Evolutionary conservation across 2,113 vertebrate species (phyloP), one percentile per base, ranked within the genome.

Genomic region (Apus apus): DNA sequence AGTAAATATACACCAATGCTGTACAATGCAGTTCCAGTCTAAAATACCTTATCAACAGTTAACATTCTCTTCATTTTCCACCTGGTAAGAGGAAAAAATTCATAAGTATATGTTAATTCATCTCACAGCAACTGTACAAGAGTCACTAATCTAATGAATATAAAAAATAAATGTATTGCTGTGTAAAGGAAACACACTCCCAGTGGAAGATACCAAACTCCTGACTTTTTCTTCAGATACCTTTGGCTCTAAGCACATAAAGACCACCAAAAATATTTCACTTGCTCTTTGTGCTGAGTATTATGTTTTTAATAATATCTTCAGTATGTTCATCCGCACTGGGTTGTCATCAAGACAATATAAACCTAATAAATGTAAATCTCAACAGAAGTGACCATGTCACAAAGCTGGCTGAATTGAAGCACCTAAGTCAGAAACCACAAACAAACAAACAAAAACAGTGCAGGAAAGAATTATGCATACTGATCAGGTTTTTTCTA

Each of bases 131-230:
- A 16, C 32, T 78, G 23, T 60, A 75, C 30, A 54, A 79, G 13
- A 38, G 5, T 25, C 20, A 56, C 45, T 81, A 90, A 80, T 67
- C 18, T 43, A 95, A 90, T 46, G 5, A 92, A 83, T 43, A 58
- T 15, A 74, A 92, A 57, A 87, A 89, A 86, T 71, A 75, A 29
- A 72, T 53, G 25, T 80, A 88, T 58, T 92, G 13, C n/a, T 80
- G 6, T 40, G 13, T 34, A 45, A 86, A 85, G 13, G 20, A 76
- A 90, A 67, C 67, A 34, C 26, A 54, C 1, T 81, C 68, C 27
- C 57, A 72, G 20, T 56, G 38, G 51, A 96, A 93, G 26, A 48
- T 40, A 56, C 23, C 22, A 57, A 18, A 46, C 13, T 76, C 19
- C 16, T 72, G 68, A 13, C 16, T 6, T 54, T n/a, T 78, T 11